Conservation (phyloP, 2,113 vertebrate genomes). For the Otocyon megalotis region DNA sequence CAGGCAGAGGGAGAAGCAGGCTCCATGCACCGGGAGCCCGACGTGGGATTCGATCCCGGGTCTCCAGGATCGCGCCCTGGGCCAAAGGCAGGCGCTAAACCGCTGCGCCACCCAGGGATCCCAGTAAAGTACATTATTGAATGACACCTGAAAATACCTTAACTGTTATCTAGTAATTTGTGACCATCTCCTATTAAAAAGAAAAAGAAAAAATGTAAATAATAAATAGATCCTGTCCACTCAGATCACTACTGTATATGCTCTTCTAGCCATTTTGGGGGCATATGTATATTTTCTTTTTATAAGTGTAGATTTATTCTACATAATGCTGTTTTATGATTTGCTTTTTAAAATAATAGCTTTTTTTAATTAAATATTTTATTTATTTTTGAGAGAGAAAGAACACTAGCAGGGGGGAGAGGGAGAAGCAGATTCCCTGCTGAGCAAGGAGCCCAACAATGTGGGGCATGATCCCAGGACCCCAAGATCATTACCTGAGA, state of each 20-base stretch:
- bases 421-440: too few relatives aligned
- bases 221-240: background rate
- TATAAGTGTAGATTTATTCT: background rate
- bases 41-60: too few relatives aligned
- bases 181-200: background rate
- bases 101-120: too few relatives aligned
- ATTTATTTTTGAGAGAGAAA: too few relatives aligned
- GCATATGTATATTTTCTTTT: background rate
- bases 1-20: too few relatives aligned
- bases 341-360: background rate
- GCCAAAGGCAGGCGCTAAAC: background rate
- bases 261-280: background rate
- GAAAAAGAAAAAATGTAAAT: background rate
- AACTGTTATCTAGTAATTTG: background rate
- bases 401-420: too few relatives aligned
- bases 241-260: background rate
- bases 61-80: too few relatives aligned
- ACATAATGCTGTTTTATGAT: background rate
- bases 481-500: too few relatives aligned
- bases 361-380: background rate
- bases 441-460: too few relatives aligned
- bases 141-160: background rate
- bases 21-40: too few relatives aligned
- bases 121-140: background rate
- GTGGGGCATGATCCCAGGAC: too few relatives aligned